Evolutionary conservation across 2,888 invertebrate species (phyloP).

Genomic region (Aethes cnicana): DNA sequence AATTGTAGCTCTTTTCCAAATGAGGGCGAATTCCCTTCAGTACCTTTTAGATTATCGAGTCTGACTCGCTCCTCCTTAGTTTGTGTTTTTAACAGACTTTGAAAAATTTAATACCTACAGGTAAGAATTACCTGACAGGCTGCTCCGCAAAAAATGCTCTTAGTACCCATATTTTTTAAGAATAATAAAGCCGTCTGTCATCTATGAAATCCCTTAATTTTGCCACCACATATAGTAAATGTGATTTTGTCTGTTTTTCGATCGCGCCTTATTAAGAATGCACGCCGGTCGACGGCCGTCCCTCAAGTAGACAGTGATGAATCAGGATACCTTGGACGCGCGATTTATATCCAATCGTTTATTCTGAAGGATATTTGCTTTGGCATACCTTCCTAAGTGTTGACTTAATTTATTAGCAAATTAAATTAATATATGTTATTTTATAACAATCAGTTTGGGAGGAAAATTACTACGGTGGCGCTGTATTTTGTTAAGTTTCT

Average conservation of each 20-base stretch:
- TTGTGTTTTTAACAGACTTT: background rate
- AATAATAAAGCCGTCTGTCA: too few species aligned
- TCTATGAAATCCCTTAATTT: too few species aligned
- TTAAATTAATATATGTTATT: too few species aligned
- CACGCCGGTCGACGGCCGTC: conserved; percentile 18
- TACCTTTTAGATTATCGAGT: conserved; percentile 35
- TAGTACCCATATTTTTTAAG: too few species aligned
- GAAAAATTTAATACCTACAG: too few species aligned
- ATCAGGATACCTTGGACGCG: conserved; percentile 22
- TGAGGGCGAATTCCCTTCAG: conserved; percentile 51
- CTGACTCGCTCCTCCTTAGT: conserved; percentile 44
- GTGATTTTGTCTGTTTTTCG: conserved; percentile 60
- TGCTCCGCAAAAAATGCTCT: too few species aligned
- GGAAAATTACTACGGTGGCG: too few species aligned
- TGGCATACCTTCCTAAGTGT: too few species aligned
- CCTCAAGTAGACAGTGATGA: conserved; percentile 21
- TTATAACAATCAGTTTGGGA: too few species aligned
- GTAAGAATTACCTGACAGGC: too few species aligned
- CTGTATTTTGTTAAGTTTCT: too few species aligned
- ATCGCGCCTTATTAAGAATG: conserved; percentile 33
- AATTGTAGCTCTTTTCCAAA: conserved; percentile 72
- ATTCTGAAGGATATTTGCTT: conserved; percentile 13
- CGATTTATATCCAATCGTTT: conserved; percentile 25
- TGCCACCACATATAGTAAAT: conserved; percentile 40
- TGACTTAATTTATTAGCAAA: too few species aligned